Evolutionary conservation across 2,113 vertebrate genomes (phyloP), one percentile per base, ranked within the genome.

Genomic region (Grallaria varia): DNA sequence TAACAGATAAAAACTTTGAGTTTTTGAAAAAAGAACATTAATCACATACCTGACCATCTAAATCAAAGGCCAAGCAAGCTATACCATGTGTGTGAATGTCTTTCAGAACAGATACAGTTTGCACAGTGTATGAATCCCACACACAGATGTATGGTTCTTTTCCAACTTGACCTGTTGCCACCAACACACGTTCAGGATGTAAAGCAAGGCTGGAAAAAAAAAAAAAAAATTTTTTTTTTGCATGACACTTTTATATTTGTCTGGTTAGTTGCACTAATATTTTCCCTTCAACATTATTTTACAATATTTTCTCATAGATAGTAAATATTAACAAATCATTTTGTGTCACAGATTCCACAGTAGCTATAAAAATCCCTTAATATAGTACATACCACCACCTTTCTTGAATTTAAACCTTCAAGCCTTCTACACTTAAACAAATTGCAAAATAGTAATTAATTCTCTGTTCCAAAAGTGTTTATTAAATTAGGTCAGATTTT

Each of bases 81-180:
- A 99, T 97, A 44, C 99, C 99, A 74, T 99, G 99, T 20, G 99
- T 98, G 97, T 99, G 99, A 95, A 98, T 97, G 19, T 99, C 99
- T 94, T 99, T 99, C 87, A 99, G 98, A 94, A 99, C 97, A 67
- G 99, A 99, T 52, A 99, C 94, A 1, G 99, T 99, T 75, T 99
- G 99, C 87, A 99, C 98, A 40, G 99, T 99, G 97, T 99, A 99
- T 1, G 99, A 99, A 93, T 99, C 99, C 99, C 99, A 99, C 53
- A 99, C 98, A 10, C 99, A 99, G 97, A 99, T 99, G 95, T 99
- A 99, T 6, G 99, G 99, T 64, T 99, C 99, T 97, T 99, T 99
- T 87, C 99, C 99, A 98, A 99, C 99, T 98, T 99, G 99, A 96
- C 99, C 99, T 17, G 99, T 99, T 95, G 99, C 99, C 97, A 99